Conservation (phyloP, 2,113 vertebrate genomes). For the Pseudopodoces humilis region DNA sequence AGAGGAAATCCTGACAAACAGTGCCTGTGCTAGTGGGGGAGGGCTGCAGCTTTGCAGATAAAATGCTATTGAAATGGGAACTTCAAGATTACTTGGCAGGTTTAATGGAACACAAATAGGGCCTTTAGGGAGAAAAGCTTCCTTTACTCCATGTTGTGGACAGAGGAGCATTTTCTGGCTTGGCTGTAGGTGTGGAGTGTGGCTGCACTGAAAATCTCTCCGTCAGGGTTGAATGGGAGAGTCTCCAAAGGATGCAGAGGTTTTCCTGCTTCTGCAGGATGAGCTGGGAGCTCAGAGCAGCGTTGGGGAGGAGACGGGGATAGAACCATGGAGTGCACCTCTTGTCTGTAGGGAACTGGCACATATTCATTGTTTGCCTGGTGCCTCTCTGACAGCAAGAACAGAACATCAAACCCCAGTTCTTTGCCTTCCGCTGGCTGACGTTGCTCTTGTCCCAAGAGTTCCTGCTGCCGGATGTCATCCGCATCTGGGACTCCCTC, state of each 20-base stretch:
- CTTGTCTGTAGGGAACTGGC: not conserved
- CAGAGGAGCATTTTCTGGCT: not conserved
- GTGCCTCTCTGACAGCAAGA: constrained; percentile 84
- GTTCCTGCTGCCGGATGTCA: constrained; percentile 95
- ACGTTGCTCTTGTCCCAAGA: constrained; percentile 95
- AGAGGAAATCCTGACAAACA: constrained; percentile 53
- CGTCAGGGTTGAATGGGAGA: not conserved
- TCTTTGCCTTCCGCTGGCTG: constrained; percentile 98
- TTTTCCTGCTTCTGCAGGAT: not conserved
- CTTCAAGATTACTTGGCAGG: not conserved
- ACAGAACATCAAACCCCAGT: constrained; percentile 98
- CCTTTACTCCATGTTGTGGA: not conserved
- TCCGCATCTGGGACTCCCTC: constrained; percentile 97
- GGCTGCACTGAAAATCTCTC: not conserved
- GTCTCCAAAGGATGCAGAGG: not conserved
- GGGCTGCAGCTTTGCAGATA: constrained; percentile 15
- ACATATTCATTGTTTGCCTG: not conserved
- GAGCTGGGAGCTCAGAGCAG: not conserved
- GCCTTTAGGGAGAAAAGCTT: not conserved
- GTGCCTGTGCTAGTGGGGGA: not conserved
- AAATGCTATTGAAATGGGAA: not conserved
- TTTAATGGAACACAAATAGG: not conserved
- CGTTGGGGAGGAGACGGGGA: not conserved
- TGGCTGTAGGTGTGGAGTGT: not conserved
- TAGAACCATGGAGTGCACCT: not conserved